Conservation (phyloP, 2,113 vertebrate species). For the Hystrix brachyura region DNA sequence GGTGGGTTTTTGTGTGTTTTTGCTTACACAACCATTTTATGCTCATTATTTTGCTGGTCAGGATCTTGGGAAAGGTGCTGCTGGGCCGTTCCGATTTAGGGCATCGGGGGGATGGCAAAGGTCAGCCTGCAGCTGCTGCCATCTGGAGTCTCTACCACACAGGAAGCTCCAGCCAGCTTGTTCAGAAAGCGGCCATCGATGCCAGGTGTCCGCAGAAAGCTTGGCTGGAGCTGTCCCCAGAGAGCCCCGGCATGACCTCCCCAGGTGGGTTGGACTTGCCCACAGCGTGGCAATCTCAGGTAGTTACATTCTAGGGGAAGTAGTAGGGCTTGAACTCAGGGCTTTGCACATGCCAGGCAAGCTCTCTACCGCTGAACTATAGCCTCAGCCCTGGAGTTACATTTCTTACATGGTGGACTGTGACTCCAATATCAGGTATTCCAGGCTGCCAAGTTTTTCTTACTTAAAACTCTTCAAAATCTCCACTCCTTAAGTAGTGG, state of each 20-base stretch:
- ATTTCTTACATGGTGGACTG: neutral
- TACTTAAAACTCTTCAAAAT: constrained; percentile 35
- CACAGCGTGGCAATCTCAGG: neutral
- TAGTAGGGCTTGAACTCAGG: neutral
- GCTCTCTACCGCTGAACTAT: neutral
- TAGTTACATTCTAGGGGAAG: neutral
- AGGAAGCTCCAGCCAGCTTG: too few relatives aligned
- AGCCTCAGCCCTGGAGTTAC: neutral
- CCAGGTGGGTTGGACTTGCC: neutral
- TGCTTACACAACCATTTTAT: neutral
- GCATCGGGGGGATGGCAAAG: neutral
- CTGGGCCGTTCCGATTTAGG: neutral
- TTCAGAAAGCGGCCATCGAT: neutral
- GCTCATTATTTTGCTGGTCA: neutral
- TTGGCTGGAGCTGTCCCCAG: neutral
- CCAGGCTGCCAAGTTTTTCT: neutral
- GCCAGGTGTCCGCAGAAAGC: neutral
- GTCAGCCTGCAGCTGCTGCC: neutral
- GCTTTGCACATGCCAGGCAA: neutral
- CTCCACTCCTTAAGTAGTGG: neutral
- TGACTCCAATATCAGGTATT: neutral
- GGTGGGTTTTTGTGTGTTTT: neutral
- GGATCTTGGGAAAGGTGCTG: neutral
- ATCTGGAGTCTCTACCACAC: fast-evolving
- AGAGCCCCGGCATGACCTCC: too few relatives aligned